Base-by-base conservation (phyloP, 2,797 vertebrate genomes). In the Margarornis squamiger region DNA sequence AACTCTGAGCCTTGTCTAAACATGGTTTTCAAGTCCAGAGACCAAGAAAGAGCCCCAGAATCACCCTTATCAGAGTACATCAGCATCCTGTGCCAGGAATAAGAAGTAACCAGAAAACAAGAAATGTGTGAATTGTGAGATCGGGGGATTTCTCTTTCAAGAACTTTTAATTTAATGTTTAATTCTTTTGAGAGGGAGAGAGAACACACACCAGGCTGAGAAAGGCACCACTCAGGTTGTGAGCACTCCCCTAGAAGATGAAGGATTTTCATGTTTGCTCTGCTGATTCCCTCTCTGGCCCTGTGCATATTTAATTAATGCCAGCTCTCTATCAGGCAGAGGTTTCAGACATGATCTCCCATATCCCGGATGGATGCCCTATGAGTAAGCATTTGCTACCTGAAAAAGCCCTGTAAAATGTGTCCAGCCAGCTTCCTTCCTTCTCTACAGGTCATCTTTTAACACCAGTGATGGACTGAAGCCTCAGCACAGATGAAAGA, bases 101-200 rank as follows among this genome's bases (percentile, higher is more conserved):
- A 19, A 85, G 46, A 92, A 76, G 59, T 20, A 79, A 32, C 30
- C 63, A 76, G 71, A 76, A 93, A 95, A 94, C 62, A 72, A 78
- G 62, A 68, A 78, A 0, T 19, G 30, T 9, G 15, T 36, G 62
- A 77, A 57, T 19, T 54, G 70, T 6, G 27, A 86, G 45, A 81
- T 55, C 26, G 45, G 14, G 51, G 77, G 84, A 87, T 87, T 94
- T 86, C 43, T 91, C 34, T 88, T 80, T 38, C 66, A 62, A 75
- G 66, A 77, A 68, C 66, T 95, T 95, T 91, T 91, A 91, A 93
- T 86, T 91, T 90, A 77, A 43, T 13, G 6, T 58, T 68, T 92
- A 82, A 88, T 86, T 93, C 76, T 72, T 83, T 27, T 0, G 9
- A 95, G 91, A 77, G 52, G 34, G 39, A 86, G 68, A 71, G 32